Conservation (phyloP, 2,113 vertebrate species). For the Hemiscyllium ocellatum region DNA sequence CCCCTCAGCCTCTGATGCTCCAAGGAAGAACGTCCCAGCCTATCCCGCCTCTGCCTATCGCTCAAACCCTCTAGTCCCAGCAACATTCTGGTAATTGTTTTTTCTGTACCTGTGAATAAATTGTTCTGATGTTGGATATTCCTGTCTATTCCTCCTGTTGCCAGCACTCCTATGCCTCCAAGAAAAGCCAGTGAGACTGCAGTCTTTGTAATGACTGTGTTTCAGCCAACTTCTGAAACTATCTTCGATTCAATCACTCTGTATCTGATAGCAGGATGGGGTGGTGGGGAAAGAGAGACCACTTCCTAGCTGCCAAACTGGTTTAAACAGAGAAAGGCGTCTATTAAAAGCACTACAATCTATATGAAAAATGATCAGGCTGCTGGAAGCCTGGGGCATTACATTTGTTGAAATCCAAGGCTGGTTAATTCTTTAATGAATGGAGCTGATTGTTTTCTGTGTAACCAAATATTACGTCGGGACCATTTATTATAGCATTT, state of each 20-base stretch:
- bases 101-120: too few species aligned
- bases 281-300: not conserved
- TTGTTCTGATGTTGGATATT: not conserved
- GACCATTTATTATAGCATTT: not conserved
- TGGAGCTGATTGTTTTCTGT: not conserved
- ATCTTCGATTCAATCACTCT: not conserved
- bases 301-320: not conserved
- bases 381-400: not conserved
- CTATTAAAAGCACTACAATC: not conserved
- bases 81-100: too few species aligned
- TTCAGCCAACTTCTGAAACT: not conserved
- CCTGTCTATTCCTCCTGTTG: not conserved
- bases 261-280: not conserved
- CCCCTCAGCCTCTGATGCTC: too few species aligned
- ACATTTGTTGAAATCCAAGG: not conserved
- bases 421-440: not conserved
- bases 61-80: too few species aligned
- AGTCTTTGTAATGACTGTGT: not conserved
- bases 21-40: too few species aligned
- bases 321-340: not conserved
- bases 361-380: not conserved
- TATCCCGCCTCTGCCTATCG: too few species aligned
- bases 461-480: not conserved
- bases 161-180: not conserved
- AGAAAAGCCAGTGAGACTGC: not conserved